Evolutionary conservation across 1,140 invertebrate genomes (phyloP), one percentile per base, ranked within the genome.

Genomic region (Caenorhabditis latens): DNA sequence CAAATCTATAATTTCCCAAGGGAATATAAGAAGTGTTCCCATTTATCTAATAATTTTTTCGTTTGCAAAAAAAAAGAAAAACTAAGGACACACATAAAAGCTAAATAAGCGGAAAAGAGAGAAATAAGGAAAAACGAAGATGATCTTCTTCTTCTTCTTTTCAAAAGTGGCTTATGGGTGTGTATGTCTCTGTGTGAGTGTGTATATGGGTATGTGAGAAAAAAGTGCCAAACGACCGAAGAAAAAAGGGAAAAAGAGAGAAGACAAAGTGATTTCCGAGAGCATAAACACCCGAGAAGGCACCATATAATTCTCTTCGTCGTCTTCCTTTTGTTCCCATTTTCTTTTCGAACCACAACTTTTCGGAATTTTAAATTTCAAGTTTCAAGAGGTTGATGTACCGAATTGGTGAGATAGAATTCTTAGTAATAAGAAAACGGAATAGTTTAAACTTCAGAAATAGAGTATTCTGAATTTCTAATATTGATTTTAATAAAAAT

Each of bases 191-290:
- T 53, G 6, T 50, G 11, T 71, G 5, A 13, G 9, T 24, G 21
- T 32, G 19, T 63, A 58, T 58, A 58, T 58, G 57, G 57, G 57
- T 65, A 42, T 65, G 21, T 40, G 57, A 61, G 57, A 61, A 61
- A 53, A 53, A 53, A 53, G 50, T 53, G 50, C 5, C 50, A 53
- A 53, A 53, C 50, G 50, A 13, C 57, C 48, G 42, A 14, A 43
- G n/a, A 16, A 84, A 32, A 19, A 55, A 21, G 13, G 32, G 7
- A 4, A 83, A 55, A 21, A 83, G 55, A 58, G 21, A 84, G 83
- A 63, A 84, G 58, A 43, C 79, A 63, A 84, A 84, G 58, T 61
- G 58, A 84, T 84, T 61, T 63, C 40, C 58, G 58, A 84, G 53
- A 61, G 55, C 55, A 84, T 61, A 84, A 61, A 61, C 83, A 63